Evolutionary conservation across 2,797 vertebrate species (phyloP).

Genomic region (Austrolebias charrua): DNA sequence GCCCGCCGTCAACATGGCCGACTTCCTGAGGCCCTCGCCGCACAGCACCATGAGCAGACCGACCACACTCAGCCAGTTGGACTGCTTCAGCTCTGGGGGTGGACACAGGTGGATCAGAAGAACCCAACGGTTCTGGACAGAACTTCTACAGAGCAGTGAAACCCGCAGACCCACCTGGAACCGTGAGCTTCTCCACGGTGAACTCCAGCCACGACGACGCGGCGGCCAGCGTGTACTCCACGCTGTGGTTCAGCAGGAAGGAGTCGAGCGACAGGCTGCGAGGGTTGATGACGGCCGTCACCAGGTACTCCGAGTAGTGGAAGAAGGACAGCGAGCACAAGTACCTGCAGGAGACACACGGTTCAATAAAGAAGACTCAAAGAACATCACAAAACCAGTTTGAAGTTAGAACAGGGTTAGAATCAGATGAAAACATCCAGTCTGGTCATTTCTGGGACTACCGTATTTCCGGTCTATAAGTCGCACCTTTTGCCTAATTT

Average conservation of each 20-base stretch:
- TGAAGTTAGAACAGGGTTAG: no score
- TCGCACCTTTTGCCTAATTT: no score
- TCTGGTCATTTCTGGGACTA: no score
- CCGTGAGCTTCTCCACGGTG: slow-evolving; percentile 87
- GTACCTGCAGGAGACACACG: slow-evolving; percentile 80
- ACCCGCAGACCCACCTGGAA: slow-evolving; percentile 84
- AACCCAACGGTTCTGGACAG: no score
- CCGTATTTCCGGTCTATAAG: no score
- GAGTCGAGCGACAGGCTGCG: slow-evolving; percentile 94
- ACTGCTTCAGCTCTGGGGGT: slow-evolving; percentile 89
- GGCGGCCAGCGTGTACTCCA: slow-evolving; percentile 93
- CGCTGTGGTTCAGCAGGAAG: slow-evolving; percentile 95
- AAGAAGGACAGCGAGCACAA: slow-evolving; percentile 95
- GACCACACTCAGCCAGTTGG: slow-evolving; percentile 85
- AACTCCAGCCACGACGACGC: slow-evolving; percentile 96
- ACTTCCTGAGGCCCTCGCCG: slow-evolving; percentile 90
- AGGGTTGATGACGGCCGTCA: slow-evolving; percentile 96
- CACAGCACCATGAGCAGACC: slow-evolving; percentile 93
- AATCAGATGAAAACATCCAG: no score
- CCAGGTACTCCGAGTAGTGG: slow-evolving; percentile 96
- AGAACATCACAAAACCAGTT: no score
- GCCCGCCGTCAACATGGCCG: slow-evolving; percentile 95
- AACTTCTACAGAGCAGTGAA: no score
- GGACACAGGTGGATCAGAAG: not conserved
- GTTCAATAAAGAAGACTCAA: not conserved